Conservation (phyloP, 2,888 invertebrate genomes). For the Branchinecta sandiegonensis region DNA sequence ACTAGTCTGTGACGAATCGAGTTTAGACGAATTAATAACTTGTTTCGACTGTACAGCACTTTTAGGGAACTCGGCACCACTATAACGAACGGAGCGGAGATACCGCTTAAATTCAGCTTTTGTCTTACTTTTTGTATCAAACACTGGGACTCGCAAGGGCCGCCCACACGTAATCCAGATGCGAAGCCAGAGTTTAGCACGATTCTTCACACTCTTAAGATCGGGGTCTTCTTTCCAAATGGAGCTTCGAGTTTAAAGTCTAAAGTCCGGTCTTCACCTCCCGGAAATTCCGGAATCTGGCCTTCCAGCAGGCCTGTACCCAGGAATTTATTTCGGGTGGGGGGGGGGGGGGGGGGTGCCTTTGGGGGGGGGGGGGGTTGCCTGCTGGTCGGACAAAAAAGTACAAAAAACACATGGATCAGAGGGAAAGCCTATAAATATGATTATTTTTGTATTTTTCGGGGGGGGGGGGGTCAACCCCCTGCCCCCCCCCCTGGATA, state of each 20-base stretch:
- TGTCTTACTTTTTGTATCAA: slow-evolving; percentile 2
- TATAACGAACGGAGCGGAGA: background rate
- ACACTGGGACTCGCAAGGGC: background rate
- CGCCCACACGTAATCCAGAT: background rate
- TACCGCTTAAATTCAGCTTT: background rate
- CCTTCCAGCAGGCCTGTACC: too few species aligned
- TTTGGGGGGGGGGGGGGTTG: too few species aligned
- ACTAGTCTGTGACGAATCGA: background rate
- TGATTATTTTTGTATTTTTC: too few species aligned
- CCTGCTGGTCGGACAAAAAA: too few species aligned
- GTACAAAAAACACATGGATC: too few species aligned
- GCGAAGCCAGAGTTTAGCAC: background rate
- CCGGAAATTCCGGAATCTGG: too few species aligned
- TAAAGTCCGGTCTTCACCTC: too few species aligned
- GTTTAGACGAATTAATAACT: slow-evolving; percentile 1
- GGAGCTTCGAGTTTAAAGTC: slow-evolving; percentile 1
- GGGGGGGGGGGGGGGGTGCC: too few species aligned
- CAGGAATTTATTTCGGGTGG: too few species aligned
- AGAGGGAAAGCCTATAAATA: too few species aligned
- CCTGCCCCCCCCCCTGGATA: too few species aligned
- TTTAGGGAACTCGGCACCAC: background rate
- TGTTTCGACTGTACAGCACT: background rate
- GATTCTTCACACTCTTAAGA: background rate
- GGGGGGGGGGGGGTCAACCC: too few species aligned
- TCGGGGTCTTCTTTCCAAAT: background rate